These are phyloP conservation scores for Zaprionus capensis DNA, from an alignment of 1,140 invertebrate species.

Conservation along the genomic window DNA sequence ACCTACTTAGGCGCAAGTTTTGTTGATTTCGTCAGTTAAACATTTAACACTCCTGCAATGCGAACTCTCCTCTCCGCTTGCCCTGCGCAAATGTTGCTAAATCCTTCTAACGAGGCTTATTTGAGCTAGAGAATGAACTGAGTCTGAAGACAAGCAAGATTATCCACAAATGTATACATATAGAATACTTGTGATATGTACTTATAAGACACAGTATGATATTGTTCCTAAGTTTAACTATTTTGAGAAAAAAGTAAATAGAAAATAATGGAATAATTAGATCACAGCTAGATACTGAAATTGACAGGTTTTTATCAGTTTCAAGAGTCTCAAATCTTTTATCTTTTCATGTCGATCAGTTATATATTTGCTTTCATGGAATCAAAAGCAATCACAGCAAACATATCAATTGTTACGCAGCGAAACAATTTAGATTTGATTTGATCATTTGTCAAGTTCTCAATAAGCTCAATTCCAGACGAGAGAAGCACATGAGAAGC, in stretches of 20 bases:
- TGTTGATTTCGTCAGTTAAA: slow-evolving; percentile 52
- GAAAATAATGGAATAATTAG: neutral
- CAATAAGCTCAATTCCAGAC: slow-evolving; percentile 35
- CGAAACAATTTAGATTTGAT: slow-evolving; percentile 40
- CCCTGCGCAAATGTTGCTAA: slow-evolving; percentile 2
- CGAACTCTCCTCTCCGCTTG: slow-evolving; percentile 23
- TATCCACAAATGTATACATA: neutral
- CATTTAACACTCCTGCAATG: slow-evolving; percentile 40
- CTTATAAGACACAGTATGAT: neutral
- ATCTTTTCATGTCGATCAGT: neutral
- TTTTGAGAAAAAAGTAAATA: neutral
- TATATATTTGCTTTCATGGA: neutral
- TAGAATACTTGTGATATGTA: neutral
- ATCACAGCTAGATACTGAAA: neutral
- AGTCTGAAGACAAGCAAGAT: neutral
- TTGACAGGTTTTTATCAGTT: neutral
- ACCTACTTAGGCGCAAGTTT: slow-evolving; percentile 60
- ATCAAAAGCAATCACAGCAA: slow-evolving; percentile 33
- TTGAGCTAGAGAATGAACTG: neutral
- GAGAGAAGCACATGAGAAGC: slow-evolving; percentile 8
- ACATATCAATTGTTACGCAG: slow-evolving; percentile 31
- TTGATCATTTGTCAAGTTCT: slow-evolving; percentile 12
- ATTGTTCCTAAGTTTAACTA: neutral
- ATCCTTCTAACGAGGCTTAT: neutral
- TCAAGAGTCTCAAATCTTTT: neutral